Evolutionary conservation across 2,888 invertebrate species (phyloP).

Genomic region (Tetanocera ferruginea): DNA sequence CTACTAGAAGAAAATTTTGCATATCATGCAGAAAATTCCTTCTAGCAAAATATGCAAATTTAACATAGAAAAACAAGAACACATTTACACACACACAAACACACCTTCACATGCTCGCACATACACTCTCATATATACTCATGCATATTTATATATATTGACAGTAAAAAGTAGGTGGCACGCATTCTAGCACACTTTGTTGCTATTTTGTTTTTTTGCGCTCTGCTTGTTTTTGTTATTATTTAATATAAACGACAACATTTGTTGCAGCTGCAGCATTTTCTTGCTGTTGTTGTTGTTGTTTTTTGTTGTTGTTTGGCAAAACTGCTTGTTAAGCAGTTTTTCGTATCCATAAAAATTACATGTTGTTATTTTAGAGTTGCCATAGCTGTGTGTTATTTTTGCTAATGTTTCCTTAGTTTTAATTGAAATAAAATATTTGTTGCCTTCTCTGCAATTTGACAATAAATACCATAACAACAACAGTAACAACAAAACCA

Average conservation of each 20-base stretch:
- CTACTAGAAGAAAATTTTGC: slow-evolving; percentile 2
- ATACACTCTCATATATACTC: not conserved
- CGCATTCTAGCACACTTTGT: not conserved
- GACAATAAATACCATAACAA: slow-evolving; percentile 1
- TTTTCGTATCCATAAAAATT: too few species aligned
- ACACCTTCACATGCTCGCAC: not conserved
- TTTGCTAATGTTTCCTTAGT: not conserved
- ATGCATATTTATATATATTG: slow-evolving; percentile 10
- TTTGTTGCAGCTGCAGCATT: slow-evolving; percentile 39
- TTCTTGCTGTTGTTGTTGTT: not conserved
- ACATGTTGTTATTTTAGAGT: not conserved
- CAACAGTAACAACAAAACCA: not conserved
- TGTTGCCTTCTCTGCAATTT: not conserved
- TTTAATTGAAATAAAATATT: not conserved
- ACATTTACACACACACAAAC: not conserved
- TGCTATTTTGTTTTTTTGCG: not conserved
- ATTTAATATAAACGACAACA: slow-evolving; percentile 9
- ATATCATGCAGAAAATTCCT: not conserved
- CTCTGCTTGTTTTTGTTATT: not conserved
- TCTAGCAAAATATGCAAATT: slow-evolving; percentile 10
- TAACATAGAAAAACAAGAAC: not conserved
- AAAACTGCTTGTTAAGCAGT: too few species aligned
- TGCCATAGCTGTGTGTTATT: not conserved
- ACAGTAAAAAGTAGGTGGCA: not conserved
- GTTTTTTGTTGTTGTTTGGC: slow-evolving; percentile 36